phyloP scores from a whole-genome alignment of 2,888 invertebrate species.

The Torymus tubicola region DNA sequence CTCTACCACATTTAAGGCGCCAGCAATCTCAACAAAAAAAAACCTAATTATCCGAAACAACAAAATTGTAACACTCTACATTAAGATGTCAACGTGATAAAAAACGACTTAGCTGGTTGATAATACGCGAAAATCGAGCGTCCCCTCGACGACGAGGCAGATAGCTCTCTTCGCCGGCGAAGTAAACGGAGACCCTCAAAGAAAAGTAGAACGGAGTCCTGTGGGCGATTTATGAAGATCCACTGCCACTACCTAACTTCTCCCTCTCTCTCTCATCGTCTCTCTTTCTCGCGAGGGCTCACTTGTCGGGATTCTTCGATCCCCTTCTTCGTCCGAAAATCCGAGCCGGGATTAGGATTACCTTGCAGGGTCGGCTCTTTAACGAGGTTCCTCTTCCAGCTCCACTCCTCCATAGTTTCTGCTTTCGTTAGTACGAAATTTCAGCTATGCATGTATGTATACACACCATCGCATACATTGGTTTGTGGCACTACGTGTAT shows the following conservation, averaged over 20 bases:
- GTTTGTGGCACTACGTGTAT: too few species aligned
- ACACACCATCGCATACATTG: background rate
- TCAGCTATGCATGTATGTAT: background rate
- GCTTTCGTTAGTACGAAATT: background rate
- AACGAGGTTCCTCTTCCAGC: slow-evolving; percentile 13
- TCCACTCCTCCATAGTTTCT: background rate
- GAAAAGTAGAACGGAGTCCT: slow-evolving; percentile 13
- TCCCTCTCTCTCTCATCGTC: background rate
- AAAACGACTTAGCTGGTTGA: slow-evolving; percentile 7
- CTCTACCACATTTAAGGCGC: too few species aligned
- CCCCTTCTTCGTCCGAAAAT: slow-evolving; percentile 21
- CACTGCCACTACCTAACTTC: background rate
- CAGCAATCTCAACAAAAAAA: too few species aligned
- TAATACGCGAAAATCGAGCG: slow-evolving; percentile 37
- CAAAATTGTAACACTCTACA: too few species aligned
- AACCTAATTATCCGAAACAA: too few species aligned
- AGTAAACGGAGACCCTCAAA: slow-evolving; percentile 35
- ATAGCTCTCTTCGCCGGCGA: background rate
- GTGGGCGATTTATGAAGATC: slow-evolving; percentile 52
- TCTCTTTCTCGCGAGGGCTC: slow-evolving; percentile 10
- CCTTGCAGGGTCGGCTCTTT: background rate
- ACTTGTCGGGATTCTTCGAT: slow-evolving; percentile 52
- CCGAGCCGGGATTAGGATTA: slow-evolving; percentile 54
- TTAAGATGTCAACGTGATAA: slow-evolving; percentile 18
- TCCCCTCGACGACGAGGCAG: background rate